Base-by-base conservation (phyloP, 2,113 vertebrate genomes). In the Lophius piscatorius region DNA sequence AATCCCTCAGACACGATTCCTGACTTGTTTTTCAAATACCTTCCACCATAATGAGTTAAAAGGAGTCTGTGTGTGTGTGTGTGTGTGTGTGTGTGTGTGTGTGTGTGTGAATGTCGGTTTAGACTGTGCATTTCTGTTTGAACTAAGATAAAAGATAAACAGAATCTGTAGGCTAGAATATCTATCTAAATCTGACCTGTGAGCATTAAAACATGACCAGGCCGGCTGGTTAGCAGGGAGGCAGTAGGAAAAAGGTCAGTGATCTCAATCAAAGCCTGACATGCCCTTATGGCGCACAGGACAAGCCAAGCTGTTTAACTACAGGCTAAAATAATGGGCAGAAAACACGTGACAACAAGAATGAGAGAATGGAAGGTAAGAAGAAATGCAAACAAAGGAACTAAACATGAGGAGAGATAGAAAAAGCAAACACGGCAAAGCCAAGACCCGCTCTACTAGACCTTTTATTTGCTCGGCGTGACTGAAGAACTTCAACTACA, bases 161-260 rank as follows among this genome's bases (percentile, higher is more conserved):
- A 44, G 58, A 54, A 51, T 47, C 16, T 24, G 24, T 21, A 54
- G 40, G 36, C 42, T 35, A 10, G 17, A 48, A 24, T 16, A 20
- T 51, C 47, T 48, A 14, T 33, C 42, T 81, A 29, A 1, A 13
- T 60, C 40, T 65, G 28, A 60, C 81, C 17, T 35, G n/a, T 10
- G 18, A 59, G 58, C 31, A 46, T 63, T 48, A 71, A 64, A 34
- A 58, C 69, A 76, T 73, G 35, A 71, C 62, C 31, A 69, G 58
- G 22, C 41, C 11, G 55, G 21, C 48, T 55, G 26, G 42, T 56
- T 65, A 73, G 59, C 7, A 3, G 22, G 14, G 22, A 50, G 41
- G 50, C 57, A 72, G 16, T 21, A 44, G 50, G 54, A 70, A n/a
- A 66, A 81, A 85, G 78, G 82, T 78, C 85, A 85, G 50, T 10